Conservation (phyloP, 2,797 vertebrate species). For the Oceanodroma leucorhoa region DNA sequence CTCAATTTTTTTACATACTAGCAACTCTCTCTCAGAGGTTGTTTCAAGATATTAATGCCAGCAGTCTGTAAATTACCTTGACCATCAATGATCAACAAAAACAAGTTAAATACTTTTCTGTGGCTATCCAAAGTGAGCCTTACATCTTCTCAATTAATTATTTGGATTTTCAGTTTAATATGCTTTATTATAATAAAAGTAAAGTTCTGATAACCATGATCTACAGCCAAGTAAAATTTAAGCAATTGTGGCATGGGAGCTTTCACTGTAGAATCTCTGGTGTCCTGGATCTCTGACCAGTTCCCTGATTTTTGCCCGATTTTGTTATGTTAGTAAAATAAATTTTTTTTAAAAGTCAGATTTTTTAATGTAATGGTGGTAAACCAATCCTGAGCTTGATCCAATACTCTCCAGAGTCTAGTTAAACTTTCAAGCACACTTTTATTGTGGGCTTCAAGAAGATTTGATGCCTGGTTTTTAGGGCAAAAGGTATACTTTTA, state of each 20-base stretch:
- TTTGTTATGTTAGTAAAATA: background rate
- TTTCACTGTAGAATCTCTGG: background rate
- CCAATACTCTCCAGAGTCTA: background rate
- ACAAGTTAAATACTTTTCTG: background rate
- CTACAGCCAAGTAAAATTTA: background rate
- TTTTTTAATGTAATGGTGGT: background rate
- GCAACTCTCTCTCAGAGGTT: background rate
- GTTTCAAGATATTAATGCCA: background rate
- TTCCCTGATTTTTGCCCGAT: background rate
- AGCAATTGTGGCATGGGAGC: background rate
- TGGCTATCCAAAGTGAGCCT: background rate
- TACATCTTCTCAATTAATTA: background rate
- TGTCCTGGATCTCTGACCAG: background rate
- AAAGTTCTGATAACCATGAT: background rate
- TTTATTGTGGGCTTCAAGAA: background rate
- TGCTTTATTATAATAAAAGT: background rate
- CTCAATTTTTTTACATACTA: background rate
- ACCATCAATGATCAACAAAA: background rate
- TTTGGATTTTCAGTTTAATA: background rate
- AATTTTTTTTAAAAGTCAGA: accelerated
- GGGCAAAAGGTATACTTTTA: background rate
- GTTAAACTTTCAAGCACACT: background rate
- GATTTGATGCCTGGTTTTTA: background rate
- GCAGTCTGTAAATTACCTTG: background rate
- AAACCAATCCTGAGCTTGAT: background rate